These are phyloP conservation scores for Ennomos fuscantarius DNA, from an alignment of 2,888 invertebrate species.

Conservation along the genomic window DNA sequence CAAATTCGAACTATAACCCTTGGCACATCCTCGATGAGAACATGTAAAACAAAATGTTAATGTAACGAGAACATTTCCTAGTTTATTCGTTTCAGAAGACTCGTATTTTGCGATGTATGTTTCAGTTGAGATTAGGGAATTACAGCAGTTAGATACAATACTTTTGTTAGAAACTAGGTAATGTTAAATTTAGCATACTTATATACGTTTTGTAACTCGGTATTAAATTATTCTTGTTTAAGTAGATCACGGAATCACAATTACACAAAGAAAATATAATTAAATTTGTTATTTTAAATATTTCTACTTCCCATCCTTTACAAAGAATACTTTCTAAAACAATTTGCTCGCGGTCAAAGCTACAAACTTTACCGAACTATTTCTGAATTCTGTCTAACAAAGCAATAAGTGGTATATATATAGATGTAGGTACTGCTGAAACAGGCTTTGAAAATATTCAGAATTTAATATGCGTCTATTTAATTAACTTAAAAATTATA, in stretches of 20 bases:
- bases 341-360: constrained; percentile 39
- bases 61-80: too few species aligned
- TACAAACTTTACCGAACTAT: constrained; percentile 46
- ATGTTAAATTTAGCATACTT: too few species aligned
- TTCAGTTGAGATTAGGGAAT: too few species aligned
- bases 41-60: neutral
- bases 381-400: constrained; percentile 38
- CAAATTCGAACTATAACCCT: too few species aligned
- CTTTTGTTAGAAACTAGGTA: too few species aligned
- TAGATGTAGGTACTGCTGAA: constrained; percentile 26
- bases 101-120: too few species aligned
- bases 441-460: constrained; percentile 36
- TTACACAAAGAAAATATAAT: too few species aligned
- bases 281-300: constrained; percentile 18
- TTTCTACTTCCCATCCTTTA: constrained; percentile 24
- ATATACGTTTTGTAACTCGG: too few species aligned
- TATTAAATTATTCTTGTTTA: too few species aligned
- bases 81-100: too few species aligned
- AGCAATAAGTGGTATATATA: constrained; percentile 24
- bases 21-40: neutral
- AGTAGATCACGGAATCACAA: too few species aligned
- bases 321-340: constrained; percentile 41
- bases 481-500: constrained; percentile 7
- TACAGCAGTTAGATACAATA: too few species aligned
- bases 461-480: constrained; percentile 27